Conservation (phyloP, 2,797 vertebrate species). For the Denticeps clupeoides region DNA sequence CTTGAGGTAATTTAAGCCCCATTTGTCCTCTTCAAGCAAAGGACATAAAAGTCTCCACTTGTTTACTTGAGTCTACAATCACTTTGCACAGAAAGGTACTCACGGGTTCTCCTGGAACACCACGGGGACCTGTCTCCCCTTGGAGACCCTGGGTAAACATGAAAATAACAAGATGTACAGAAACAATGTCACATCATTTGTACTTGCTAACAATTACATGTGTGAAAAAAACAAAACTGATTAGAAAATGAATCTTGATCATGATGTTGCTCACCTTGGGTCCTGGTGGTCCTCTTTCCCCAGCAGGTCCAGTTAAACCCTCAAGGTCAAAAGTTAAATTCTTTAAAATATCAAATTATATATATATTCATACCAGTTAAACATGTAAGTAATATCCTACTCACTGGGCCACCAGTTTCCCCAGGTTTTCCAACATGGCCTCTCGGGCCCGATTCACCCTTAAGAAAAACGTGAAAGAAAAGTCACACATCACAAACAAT, state of each 20-base stretch:
- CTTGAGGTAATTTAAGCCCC: too few species aligned
- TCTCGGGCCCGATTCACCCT: slow-evolving; percentile 57
- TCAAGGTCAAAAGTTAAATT: slow-evolving; percentile 28
- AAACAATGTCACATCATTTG: background rate
- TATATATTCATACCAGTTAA: too few species aligned
- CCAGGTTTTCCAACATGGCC: slow-evolving; percentile 50
- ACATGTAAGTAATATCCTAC: too few species aligned
- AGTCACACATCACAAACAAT: too few species aligned
- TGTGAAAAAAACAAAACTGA: background rate
- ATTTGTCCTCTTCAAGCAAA: too few species aligned
- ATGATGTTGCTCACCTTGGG: slow-evolving; percentile 48
- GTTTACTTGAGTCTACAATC: background rate
- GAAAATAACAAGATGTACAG: background rate
- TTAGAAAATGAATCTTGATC: background rate
- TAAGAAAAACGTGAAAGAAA: too few species aligned
- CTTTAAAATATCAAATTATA: too few species aligned
- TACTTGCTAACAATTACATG: background rate
- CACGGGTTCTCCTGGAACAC: slow-evolving; percentile 52
- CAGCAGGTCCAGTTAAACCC: slow-evolving; percentile 55
- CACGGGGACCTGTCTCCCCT: slow-evolving; percentile 56
- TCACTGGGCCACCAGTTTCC: slow-evolving; percentile 55
- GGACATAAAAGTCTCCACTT: background rate
- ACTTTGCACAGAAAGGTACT: slow-evolving; percentile 28
- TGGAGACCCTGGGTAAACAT: slow-evolving; percentile 47
- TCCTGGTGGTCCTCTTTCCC: slow-evolving; percentile 54